Percentiles rank a stretch among this genome's conserved stretches.
These are phyloP conservation scores for Catamblyrhynchus diadema DNA, from an alignment of 2,797 vertebrate genomes.

Conservation along the genomic window DNA sequence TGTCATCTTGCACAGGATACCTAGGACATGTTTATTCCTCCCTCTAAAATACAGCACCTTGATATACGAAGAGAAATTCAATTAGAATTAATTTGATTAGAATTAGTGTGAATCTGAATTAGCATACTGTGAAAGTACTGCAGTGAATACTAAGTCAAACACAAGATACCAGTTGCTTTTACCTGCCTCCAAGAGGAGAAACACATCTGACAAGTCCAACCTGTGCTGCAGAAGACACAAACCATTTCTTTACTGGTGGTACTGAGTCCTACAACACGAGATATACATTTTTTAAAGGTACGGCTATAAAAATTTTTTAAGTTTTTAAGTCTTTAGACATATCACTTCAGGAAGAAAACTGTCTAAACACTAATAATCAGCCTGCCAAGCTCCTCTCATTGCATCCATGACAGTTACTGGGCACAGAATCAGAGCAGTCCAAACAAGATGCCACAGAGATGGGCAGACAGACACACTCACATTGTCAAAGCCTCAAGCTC, in stretches of 20 bases:
- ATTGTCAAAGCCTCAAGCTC: neutral
- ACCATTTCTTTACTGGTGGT: neutral
- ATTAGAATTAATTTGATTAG: neutral
- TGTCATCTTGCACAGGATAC: neutral
- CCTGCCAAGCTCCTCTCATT: neutral
- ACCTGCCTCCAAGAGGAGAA: neutral
- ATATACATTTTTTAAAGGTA: neutral
- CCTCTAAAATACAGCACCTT: neutral
- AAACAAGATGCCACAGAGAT: rapidly evolving
- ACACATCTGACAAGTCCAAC: neutral
- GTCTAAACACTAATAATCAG: neutral
- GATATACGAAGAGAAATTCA: neutral
- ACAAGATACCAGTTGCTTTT: neutral
- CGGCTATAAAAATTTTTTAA: neutral
- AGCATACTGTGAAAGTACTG: neutral
- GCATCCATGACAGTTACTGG: neutral
- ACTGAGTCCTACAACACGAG: rapidly evolving
- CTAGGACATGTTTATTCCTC: neutral
- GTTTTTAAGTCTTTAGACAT: neutral
- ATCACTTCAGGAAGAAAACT: neutral
- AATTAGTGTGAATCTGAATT: neutral
- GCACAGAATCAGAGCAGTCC: neutral
- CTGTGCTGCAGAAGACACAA: neutral
- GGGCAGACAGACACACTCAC: rapidly evolving
- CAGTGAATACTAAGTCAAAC: neutral